phyloP scores from a whole-genome alignment of 2,113 vertebrate genomes.

The Solea solea region DNA sequence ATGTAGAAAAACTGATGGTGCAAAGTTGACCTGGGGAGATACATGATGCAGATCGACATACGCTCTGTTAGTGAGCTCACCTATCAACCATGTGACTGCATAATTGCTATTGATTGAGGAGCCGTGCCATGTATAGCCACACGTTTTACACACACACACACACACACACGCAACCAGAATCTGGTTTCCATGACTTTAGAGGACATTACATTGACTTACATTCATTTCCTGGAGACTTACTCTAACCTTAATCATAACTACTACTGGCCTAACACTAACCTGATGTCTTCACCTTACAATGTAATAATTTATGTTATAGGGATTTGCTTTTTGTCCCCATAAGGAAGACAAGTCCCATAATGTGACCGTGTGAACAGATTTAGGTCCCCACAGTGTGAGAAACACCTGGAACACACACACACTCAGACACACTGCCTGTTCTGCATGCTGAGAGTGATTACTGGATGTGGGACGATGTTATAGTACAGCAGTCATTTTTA shows the following conservation, averaged over 20 bases:
- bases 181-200: constrained; percentile 12
- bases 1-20: constrained; percentile 8
- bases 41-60: constrained; percentile 35
- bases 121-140: background rate
- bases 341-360: no score
- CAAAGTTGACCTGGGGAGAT: constrained; percentile 25
- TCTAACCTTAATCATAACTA: no score
- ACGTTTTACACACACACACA: constrained; percentile 6
- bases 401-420: no score
- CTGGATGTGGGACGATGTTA: constrained; percentile 50
- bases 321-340: no score
- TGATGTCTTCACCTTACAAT: no score
- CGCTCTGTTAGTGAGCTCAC: constrained; percentile 26
- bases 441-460: constrained; percentile 50
- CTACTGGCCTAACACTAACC: no score
- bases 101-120: constrained; percentile 73
- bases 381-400: no score
- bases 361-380: no score
- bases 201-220: no score
- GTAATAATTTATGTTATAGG: no score
- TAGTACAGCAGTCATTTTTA: constrained; percentile 32
- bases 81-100: constrained; percentile 37
- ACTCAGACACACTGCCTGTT: background rate
- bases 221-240: no score
- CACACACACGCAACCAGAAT: background rate